Percentiles rank a stretch among this genome's conserved stretches.
phyloP scores from a whole-genome alignment of 37 sponge, comb jelly and placozoan species.

The Bolinopsis microptera region DNA sequence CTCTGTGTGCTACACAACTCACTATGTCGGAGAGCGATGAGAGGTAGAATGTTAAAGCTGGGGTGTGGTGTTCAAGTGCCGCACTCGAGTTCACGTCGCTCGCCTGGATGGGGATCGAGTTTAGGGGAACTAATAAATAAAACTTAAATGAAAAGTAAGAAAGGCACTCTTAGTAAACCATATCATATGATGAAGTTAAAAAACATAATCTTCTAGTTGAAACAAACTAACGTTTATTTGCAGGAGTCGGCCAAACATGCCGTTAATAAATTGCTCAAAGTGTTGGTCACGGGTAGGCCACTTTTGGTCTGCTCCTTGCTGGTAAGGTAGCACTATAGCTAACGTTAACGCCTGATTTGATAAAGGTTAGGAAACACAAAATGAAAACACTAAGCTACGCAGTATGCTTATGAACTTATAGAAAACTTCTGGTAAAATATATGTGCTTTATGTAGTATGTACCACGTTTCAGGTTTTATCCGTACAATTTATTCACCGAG shows the following conservation, averaged over 20 bases:
- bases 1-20: slow-evolving; percentile 2
- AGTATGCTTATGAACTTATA: background rate
- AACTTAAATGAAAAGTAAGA: no score
- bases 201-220: no score
- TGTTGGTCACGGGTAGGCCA: background rate
- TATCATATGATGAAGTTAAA: background rate
- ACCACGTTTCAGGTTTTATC: no score
- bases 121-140: background rate
- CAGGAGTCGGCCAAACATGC: background rate
- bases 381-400: no score
- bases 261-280: background rate
- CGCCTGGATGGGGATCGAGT: background rate
- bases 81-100: background rate
- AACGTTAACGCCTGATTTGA: background rate
- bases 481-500: no score
- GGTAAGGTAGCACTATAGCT: background rate
- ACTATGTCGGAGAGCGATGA: slow-evolving; percentile 4
- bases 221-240: background rate
- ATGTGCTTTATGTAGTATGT: no score
- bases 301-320: background rate
- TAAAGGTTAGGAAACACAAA: no score
- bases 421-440: background rate
- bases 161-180: no score
- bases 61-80: background rate
- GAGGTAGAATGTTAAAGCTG: background rate